Evolutionary conservation across 1,140 invertebrate species (phyloP).

Genomic region (Campoletis sonorensis): DNA sequence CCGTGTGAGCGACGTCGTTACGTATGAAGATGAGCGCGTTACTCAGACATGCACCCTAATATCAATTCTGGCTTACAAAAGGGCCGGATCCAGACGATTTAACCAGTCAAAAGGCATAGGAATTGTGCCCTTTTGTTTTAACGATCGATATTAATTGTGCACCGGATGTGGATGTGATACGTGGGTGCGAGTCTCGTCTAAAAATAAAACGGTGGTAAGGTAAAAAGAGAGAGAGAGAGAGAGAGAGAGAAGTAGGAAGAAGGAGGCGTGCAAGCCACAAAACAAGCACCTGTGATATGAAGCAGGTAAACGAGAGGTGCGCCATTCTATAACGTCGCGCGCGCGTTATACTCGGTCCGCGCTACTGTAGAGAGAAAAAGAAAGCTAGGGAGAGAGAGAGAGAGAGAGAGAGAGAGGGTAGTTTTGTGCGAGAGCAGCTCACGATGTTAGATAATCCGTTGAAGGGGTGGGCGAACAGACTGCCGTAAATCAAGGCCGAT

Average conservation of each 20-base stretch:
- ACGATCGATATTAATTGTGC: not conserved
- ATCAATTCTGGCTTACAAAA: not conserved
- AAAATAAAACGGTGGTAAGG: too few species aligned
- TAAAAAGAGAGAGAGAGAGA: not conserved
- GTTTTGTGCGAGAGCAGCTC: slow-evolving; percentile 20
- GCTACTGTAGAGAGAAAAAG: slow-evolving; percentile 3
- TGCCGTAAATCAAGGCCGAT: slow-evolving; percentile 52
- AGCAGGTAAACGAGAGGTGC: slow-evolving; percentile 27
- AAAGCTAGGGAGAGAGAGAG: slow-evolving; percentile 13
- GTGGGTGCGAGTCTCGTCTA: not conserved
- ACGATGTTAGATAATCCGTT: slow-evolving; percentile 50
- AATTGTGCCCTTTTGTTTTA: not conserved
- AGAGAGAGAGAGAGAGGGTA: not conserved
- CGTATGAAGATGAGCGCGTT: not conserved
- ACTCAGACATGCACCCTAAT: not conserved
- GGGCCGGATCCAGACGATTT: not conserved
- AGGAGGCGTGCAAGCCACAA: not conserved
- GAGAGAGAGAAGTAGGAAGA: not conserved
- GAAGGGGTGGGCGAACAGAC: slow-evolving; percentile 37
- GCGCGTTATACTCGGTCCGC: slow-evolving; percentile 5
- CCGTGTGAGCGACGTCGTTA: slow-evolving; percentile 10
- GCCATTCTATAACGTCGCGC: slow-evolving; percentile 15
- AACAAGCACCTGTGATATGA: slow-evolving; percentile 14
- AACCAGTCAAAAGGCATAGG: not conserved
- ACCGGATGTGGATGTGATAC: not conserved